Evolutionary conservation across 2,888 invertebrate genomes (phyloP), one percentile per base, ranked within the genome.

Genomic region (Patella depressa): DNA sequence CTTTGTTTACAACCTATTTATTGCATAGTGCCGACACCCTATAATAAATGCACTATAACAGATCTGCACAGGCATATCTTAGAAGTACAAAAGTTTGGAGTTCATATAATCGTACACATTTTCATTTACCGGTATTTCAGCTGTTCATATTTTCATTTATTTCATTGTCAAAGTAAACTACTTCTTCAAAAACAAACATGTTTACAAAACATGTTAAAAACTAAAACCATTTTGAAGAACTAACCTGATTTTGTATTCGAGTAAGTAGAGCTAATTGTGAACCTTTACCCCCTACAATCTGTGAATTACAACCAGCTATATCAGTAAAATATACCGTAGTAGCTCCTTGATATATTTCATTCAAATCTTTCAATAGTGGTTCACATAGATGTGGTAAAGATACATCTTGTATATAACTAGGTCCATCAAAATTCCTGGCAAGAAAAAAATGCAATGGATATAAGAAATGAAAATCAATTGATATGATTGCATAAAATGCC

Each of bases 261-360:
- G 93, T 91, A 72, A 96, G 91, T 65, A 94, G 90, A 0, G 95
- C 95, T 17, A 96, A 91, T 2, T 96, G 96, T 1, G 95, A 94
- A 14, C 95, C 96, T 91, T 96, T 96, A 0, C 96, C 96, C 0
- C 96, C 96, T 0, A 95, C 95, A 14, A 95, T 89, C 12, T 91
- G 89, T 59, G 89, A 80, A 74, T 86, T 87, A 70, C 86, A 83
- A 82, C 92, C 91, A 5, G 82, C 82, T 55, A 65, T 75, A 19
- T 84, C 77, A 29, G 82, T 77, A 79, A 91, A 90, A 2, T 80
- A 73, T 73, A 89, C 81, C 59, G 81, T 83, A 15, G 87, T 73
- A 19, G 80, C 73, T 55, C 76, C 76, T 65, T 75, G 14, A 17
- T 77, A 71, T 59, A 24, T 65, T 3, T 71, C 76, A 34, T 78